Percentiles rank a stretch among this genome's conserved stretches.
phyloP scores from a whole-genome alignment of 2,888 invertebrate genomes.

The Drosophila falleni region DNA sequence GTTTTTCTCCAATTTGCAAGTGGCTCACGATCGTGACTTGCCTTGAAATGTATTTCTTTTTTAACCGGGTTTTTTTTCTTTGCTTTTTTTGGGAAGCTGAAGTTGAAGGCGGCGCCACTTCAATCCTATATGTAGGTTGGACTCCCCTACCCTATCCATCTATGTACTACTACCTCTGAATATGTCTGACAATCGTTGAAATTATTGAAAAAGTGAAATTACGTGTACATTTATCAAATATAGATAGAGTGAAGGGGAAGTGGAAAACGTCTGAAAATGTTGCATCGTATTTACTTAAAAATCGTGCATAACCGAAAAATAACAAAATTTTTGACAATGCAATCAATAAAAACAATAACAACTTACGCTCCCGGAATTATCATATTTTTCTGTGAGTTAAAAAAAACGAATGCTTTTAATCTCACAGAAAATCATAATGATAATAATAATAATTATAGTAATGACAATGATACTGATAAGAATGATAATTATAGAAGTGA shows the following conservation, averaged over 20 bases:
- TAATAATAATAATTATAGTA: neutral
- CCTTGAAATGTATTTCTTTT: conserved; percentile 62
- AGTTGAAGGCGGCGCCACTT: conserved; percentile 38
- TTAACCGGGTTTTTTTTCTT: conserved; percentile 9
- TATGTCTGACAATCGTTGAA: conserved; percentile 24
- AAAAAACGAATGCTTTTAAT: neutral
- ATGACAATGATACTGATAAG: conserved; percentile 2
- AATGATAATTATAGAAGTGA: neutral
- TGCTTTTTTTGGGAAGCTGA: conserved; percentile 32
- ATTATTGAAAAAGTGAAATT: conserved; percentile 47
- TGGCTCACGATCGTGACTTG: conserved; percentile 73
- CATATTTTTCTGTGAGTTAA: neutral
- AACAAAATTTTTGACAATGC: conserved; percentile 18
- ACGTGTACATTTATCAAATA: conserved; percentile 18
- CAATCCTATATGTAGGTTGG: conserved; percentile 1
- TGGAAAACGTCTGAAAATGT: conserved; percentile 1
- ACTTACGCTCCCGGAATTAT: conserved; percentile 15
- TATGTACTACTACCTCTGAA: conserved; percentile 15
- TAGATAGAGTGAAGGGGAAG: neutral
- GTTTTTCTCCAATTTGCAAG: conserved; percentile 72
- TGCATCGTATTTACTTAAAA: conserved; percentile 31
- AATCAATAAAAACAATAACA: conserved; percentile 25
- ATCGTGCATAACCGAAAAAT: conserved; percentile 22
- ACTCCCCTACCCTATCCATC: neutral
- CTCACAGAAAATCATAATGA: neutral